Percentiles rank a stretch among this genome's conserved stretches.
phyloP scores from a whole-genome alignment of 2,888 invertebrate species.

The Drosophila rellima region DNA sequence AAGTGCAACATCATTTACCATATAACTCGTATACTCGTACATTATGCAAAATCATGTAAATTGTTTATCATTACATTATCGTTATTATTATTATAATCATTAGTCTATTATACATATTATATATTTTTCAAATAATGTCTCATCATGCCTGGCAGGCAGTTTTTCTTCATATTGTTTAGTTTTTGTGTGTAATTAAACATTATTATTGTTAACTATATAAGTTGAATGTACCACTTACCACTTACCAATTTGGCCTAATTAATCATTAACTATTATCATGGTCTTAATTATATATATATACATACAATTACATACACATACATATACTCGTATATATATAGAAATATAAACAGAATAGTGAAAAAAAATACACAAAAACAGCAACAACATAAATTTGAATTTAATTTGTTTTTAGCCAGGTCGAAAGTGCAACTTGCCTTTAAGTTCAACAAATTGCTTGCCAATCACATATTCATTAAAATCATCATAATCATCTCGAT shows the following conservation, averaged over 20 bases:
- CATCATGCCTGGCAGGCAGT: constrained; percentile 24
- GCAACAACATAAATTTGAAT: constrained; percentile 42
- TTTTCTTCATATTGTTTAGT: constrained; percentile 12
- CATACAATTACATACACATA: constrained; percentile 23
- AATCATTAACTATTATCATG: constrained; percentile 45
- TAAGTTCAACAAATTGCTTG: constrained; percentile 46
- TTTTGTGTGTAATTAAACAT: constrained; percentile 45
- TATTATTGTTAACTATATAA: constrained; percentile 57
- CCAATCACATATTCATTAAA: constrained; percentile 15
- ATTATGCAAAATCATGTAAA: constrained; percentile 69
- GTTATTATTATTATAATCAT: constrained; percentile 48
- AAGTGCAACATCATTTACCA: constrained; percentile 45
- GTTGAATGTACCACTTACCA: constrained; percentile 55
- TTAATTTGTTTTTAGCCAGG: constrained; percentile 20
- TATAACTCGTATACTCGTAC: constrained; percentile 43
- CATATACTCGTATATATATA: constrained; percentile 28
- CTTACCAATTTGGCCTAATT: constrained; percentile 47
- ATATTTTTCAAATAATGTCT: constrained; percentile 35
- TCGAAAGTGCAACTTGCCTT: constrained; percentile 25
- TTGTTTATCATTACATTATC: constrained; percentile 55
- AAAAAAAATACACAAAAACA: constrained; percentile 14
- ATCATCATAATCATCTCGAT: constrained; percentile 7
- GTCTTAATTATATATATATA: constrained; percentile 24
- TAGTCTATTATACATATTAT: constrained; percentile 22
- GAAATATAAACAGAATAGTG: constrained; percentile 52